Evolutionary conservation across 1,140 invertebrate genomes (phyloP), one percentile per base, ranked within the genome.

Genomic region (Sipha flava): DNA sequence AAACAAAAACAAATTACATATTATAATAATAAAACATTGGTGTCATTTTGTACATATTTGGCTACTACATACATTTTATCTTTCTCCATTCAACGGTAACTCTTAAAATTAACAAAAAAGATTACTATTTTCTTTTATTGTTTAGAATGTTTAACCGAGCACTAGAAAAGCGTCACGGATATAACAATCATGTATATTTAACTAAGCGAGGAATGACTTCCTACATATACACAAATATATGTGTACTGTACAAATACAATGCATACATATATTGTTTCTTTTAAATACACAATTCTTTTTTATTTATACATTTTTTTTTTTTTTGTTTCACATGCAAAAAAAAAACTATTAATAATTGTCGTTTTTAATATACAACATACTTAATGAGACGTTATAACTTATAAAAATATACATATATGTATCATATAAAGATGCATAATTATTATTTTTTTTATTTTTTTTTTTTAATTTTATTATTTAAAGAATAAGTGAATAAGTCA

Each of bases 121-220:
- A 73, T 52, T 34, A 70, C 31, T 21, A 40, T 57, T 34, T 49
- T 43, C 12, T 66, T 72, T 47, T 72, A 73, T 54, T 26, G 29
- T 23, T 73, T 73, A 73, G n/a, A 73, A n/a, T 73, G 70, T 40
- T 37, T 54, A 49, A 34, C 73, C 23, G 31, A 77, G 73, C 10
- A 34, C 26, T 23, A 18, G 16, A 47, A 70, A 6, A 10, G n/a
- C 34, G 37, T 16, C 31, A 43, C 21, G 47, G 47, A 37, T 1
- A 59, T 4, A 57, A 77, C 73, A 77, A 77, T 59, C 21, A 18
- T 3, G 6, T 77, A 57, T 59, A 77, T 59, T 77, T 77, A 77
- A 57, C 73, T 77, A 77, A 77, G 73, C 73, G 73, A 77, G 73
- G 73, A 77, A 77, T 77, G 73, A 77, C 57, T 77, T 77, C 73